Evolutionary conservation across 2,888 invertebrate genomes (phyloP), one percentile per base, ranked within the genome.

Genomic region (Sarcophaga rosellei): DNA sequence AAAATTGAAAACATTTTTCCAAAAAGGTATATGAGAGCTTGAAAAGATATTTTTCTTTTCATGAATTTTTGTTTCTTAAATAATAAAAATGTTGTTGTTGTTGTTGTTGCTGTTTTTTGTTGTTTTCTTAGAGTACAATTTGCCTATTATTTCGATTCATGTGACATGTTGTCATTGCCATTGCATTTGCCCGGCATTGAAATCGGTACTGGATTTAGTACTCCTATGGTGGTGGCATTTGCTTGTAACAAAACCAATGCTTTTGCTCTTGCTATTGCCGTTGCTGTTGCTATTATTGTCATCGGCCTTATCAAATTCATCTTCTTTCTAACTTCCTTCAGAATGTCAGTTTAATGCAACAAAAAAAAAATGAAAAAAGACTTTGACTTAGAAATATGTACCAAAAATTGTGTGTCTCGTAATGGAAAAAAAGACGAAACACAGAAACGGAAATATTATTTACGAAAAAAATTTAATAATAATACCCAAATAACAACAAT

Each of bases 81-180:
- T 17, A 53, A 53, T 53, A 15, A 12, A 17, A 53, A 59, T 11
- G 11, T 6, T 53, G 57, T 47, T 25, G 25, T 15, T 25, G 70
- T 15, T 61, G 25, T n/a, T n/a, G 23, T 35, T 61, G 35, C 4
- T 59, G n/a, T 68, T 74, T 59, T 23, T 25, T 15, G n/a, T 25
- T 45, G 35, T 35, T 65, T 75, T 70, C 25, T 61, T 20, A n/a
- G 47, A 12, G 21, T 47, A 25, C 62, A 62, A 79, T 86, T 83
- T 86, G 79, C 73, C 80, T 83, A 83, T 86, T 86, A 83, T 83
- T 83, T 83, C 83, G 76, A 83, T 69, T 86, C 82, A 80, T 77
- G 86, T 80, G 72, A 80, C 82, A 86, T 35, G 86, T 86, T 86
- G 82, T 72, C 82, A 82, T 79, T 82, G 79, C 82, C 76, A 63